A percentile compares a stretch with the other conserved stretches of the same genome.
Evolutionary conservation across 2,888 invertebrate genomes (phyloP).

Genomic region (Harmothoe impar): DNA sequence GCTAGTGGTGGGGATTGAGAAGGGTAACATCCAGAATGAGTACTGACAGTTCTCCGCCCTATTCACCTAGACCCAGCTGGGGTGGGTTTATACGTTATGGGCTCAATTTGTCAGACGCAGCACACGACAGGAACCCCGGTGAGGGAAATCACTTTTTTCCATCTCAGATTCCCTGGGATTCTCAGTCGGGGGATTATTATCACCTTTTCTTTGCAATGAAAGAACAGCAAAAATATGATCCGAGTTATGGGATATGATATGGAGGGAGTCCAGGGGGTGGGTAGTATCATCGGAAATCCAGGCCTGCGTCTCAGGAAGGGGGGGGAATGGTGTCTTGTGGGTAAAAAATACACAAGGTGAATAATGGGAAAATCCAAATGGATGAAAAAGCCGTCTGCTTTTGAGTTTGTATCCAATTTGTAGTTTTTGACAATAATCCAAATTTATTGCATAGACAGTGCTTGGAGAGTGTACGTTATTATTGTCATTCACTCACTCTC

Average conservation of each 20-base stretch:
- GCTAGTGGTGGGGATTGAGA: background rate
- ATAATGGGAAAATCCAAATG: background rate
- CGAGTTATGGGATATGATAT: background rate
- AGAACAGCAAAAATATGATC: background rate
- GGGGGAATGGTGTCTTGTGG: background rate
- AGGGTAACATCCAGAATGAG: background rate
- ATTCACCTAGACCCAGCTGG: background rate
- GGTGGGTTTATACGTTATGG: background rate
- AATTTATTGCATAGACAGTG: too few species aligned
- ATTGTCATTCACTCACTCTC: too few species aligned
- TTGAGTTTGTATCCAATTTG: background rate
- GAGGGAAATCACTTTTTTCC: too few species aligned
- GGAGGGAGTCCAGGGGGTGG: background rate
- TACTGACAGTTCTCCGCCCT: background rate
- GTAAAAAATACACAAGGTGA: background rate
- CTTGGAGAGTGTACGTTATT: too few species aligned
- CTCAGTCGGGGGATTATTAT: too few species aligned
- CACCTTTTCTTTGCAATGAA: background rate
- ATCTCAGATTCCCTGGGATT: too few species aligned
- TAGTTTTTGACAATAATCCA: too few species aligned
- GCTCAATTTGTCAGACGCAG: background rate
- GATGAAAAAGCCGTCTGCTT: too few species aligned
- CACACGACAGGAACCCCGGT: too few species aligned
- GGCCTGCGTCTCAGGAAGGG: background rate
- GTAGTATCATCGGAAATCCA: background rate